Percentiles rank a stretch among this genome's conserved stretches.
Evolutionary conservation across 2,113 vertebrate genomes (phyloP).

Genomic region (Pogona vitticeps): DNA sequence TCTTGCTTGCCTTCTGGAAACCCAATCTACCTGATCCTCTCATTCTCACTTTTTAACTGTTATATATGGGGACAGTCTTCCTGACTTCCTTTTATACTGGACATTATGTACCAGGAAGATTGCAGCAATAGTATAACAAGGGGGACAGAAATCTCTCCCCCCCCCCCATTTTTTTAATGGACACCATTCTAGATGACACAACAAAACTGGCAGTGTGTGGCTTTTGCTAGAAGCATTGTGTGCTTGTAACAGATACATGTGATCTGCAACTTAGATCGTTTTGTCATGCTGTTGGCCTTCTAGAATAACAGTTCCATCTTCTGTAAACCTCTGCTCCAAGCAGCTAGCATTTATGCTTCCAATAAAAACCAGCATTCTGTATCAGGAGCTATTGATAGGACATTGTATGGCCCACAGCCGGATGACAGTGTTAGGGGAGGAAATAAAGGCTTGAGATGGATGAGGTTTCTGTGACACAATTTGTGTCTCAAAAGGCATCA

Average conservation of each 20-base stretch:
- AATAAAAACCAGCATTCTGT: slow-evolving; percentile 18
- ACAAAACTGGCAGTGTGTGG: background rate
- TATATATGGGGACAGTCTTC: background rate
- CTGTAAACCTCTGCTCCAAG: background rate
- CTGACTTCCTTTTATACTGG: background rate
- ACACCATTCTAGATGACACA: background rate
- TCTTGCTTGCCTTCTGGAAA: background rate
- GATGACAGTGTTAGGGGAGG: slow-evolving; percentile 4
- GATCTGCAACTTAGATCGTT: background rate
- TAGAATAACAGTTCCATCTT: background rate
- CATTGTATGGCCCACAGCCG: background rate
- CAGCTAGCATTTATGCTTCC: slow-evolving; percentile 3
- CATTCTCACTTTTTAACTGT: background rate
- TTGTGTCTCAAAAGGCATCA: background rate
- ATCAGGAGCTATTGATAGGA: slow-evolving; percentile 11
- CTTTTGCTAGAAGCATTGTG: background rate
- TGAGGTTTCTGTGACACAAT: slow-evolving; percentile 18
- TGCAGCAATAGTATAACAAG: background rate
- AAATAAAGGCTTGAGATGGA: background rate
- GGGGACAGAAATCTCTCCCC: background rate
- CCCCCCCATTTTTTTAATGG: background rate
- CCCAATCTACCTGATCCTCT: background rate
- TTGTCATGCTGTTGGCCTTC: background rate
- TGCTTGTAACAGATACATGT: background rate
- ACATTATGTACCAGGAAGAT: background rate